Base-by-base conservation (phyloP, 2,113 vertebrate species). In the Ahaetulla prasina region DNA sequence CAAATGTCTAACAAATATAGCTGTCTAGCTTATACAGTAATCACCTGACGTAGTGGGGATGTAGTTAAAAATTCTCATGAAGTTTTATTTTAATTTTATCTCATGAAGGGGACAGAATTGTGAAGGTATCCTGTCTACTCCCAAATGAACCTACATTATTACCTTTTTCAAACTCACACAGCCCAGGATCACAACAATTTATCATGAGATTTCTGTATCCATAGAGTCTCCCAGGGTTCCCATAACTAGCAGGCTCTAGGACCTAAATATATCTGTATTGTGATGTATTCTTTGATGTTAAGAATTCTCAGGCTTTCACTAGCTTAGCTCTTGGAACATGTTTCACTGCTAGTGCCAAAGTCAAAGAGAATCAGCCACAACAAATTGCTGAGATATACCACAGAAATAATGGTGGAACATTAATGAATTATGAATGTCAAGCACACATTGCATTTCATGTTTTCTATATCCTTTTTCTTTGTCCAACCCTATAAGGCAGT, bases 341-440 rank as follows among this genome's bases (percentile, higher is more conserved):
- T 74, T 52, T 43, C n/a, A 39, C 39, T 63, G 7, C 7, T 12
- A 12, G 35, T 84, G 89, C 8, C 50, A 85, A 90, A 90, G 49
- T 90, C 49, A 85, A 91, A 53, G 35, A 55, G 85, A 55, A 85
- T 47, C 52, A 91, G 25, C 39, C 45, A 55, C 23, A 14, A 16
- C 6, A 20, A 55, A 47, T 85, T 55, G 50, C 74, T 55, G 52
- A 85, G 25, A 45, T 43, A 45, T 80, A n/a, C 52, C 43, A 47
- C 39, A 90, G 89, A 88, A 60, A 45, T 0, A 92, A 91, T 30
- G 57, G 52, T 22, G 80, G 12, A 1, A 47, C 27, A 93, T 95
- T 54, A 57, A 95, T 92, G 63, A 47, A 60, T 90, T 90, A 87
- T 90, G 86, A 57, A 95, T 94, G 35, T 10, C 91, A 74, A 43